Evolutionary conservation across 2,888 invertebrate species (phyloP), one percentile per base, ranked within the genome.

Genomic region (Suillia variegata): DNA sequence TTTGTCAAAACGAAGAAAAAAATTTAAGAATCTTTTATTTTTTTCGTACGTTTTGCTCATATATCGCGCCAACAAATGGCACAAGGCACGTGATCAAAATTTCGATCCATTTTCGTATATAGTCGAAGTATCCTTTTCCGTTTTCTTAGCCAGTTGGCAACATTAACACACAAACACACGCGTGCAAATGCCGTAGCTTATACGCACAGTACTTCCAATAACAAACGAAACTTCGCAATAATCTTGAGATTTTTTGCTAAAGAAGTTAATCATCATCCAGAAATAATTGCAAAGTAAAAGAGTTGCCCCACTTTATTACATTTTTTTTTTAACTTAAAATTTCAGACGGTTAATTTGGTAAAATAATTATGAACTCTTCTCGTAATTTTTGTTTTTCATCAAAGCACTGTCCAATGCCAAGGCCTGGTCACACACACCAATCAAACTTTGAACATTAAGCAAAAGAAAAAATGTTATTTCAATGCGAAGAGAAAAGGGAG

Each of bases 51-150:
- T 60, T 60, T 56, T 51, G 61, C 59, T 61, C 59, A 61, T 65
- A 62, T 62, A 61, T 60, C 58, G 66, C 63, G 54, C 59, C 65
- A 69, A 63, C 74, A 74, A 74, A 77, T 76, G 74, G 59, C 73
- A 67, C 69, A 61, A 62, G 70, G 74, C 72, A 76, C 77, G 74
- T 76, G 74, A 75, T 74, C 70, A 66, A 68, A 67, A 61, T 66
- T 48, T 59, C 38, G 33, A 59, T 61, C n/a, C 52, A 59, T 54
- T 61, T 53, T 58, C 48, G 34, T 51, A 38, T n/a, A 38, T n/a
- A 13, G 38, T 38, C 38, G 38, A n/a, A 26, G 38, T 5, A 38
- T 38, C 38, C 38, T n/a, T 38, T 38, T 5, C 26, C n/a, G n/a
- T n/a, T 49, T 17, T 3, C 18, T 17, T 17, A 55, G n/a, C 22